These are phyloP conservation scores for Triops cancriformis DNA, from an alignment of 1,140 invertebrate genomes.

Conservation along the genomic window DNA sequence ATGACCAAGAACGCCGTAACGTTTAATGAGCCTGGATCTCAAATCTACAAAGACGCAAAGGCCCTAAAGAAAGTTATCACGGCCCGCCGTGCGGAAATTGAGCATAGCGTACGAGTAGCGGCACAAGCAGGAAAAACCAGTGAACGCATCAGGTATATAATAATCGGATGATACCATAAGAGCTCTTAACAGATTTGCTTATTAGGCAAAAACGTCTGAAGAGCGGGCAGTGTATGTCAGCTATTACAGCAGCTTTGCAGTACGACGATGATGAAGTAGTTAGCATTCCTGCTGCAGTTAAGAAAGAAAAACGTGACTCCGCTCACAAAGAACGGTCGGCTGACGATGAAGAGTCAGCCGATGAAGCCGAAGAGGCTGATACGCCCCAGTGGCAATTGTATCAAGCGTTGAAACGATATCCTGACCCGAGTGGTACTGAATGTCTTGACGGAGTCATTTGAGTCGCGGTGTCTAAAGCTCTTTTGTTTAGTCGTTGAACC, in stretches of 20 bases:
- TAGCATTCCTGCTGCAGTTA: neutral
- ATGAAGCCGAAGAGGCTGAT: conserved; percentile 42
- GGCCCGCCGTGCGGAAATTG: conserved; percentile 39
- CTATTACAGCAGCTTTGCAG: conserved; percentile 50
- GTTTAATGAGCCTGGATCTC: conserved; percentile 93
- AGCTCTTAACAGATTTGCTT: neutral
- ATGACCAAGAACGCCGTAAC: conserved; percentile 92
- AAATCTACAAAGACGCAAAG: conserved; percentile 94
- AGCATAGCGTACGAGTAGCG: conserved; percentile 45
- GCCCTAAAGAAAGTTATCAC: conserved; percentile 68
- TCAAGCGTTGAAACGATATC: conserved; percentile 61
- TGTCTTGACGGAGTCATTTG: conserved; percentile 17
- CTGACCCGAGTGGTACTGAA: conserved; percentile 52
- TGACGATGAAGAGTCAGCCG: conserved; percentile 36
- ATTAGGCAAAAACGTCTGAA: conserved; percentile 40
- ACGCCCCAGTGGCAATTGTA: conserved; percentile 70
- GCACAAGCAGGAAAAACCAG: conserved; percentile 43
- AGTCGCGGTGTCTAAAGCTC: conserved; percentile 16
- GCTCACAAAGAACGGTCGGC: conserved; percentile 55
- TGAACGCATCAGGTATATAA: neutral
- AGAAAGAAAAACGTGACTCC: conserved; percentile 53
- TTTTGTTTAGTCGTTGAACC: conserved; percentile 50
- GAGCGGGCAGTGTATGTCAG: conserved; percentile 45
- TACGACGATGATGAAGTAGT: conserved; percentile 44
- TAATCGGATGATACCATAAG: neutral